phyloP scores from a whole-genome alignment of 92 coral and sea anemone genomes.

The Palythoa heliodiscus region DNA sequence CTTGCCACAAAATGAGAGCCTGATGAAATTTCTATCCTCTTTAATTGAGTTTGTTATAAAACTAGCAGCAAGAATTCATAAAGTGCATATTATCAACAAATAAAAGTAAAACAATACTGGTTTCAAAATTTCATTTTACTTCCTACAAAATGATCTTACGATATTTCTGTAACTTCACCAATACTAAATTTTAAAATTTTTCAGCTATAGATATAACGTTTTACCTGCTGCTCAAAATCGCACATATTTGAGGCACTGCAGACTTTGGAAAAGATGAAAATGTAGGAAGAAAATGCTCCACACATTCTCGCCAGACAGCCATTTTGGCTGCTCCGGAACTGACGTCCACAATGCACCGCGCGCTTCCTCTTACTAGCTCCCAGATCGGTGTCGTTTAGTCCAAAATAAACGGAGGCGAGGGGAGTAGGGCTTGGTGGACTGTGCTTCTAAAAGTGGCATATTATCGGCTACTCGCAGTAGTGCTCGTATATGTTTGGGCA shows the following conservation, averaged over 20 bases:
- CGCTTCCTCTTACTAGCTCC: not conserved
- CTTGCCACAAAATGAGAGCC: not conserved
- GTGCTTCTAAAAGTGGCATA: no score
- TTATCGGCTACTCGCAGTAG: no score
- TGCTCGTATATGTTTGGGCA: no score
- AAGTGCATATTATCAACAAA: not conserved
- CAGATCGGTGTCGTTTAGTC: not conserved
- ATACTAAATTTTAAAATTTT: not conserved
- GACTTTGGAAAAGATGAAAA: slow-evolving; percentile 69
- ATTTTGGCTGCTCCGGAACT: slow-evolving; percentile 65
- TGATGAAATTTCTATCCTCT: not conserved
- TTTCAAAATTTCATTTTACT: not conserved
- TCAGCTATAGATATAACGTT: not conserved
- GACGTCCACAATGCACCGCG: slow-evolving; percentile 37
- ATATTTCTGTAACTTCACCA: not conserved
- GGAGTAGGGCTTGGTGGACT: no score
- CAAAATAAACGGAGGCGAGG: no score
- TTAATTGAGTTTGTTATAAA: not conserved
- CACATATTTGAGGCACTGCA: slow-evolving; percentile 77
- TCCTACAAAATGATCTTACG: not conserved
- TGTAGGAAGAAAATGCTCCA: slow-evolving; percentile 66
- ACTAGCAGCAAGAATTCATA: not conserved
- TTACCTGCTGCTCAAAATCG: slow-evolving; percentile 77
- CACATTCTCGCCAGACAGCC: slow-evolving; percentile 85
- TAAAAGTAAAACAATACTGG: not conserved